phyloP scores from a whole-genome alignment of 2,797 vertebrate species.

The Helarctos malayanus region DNA sequence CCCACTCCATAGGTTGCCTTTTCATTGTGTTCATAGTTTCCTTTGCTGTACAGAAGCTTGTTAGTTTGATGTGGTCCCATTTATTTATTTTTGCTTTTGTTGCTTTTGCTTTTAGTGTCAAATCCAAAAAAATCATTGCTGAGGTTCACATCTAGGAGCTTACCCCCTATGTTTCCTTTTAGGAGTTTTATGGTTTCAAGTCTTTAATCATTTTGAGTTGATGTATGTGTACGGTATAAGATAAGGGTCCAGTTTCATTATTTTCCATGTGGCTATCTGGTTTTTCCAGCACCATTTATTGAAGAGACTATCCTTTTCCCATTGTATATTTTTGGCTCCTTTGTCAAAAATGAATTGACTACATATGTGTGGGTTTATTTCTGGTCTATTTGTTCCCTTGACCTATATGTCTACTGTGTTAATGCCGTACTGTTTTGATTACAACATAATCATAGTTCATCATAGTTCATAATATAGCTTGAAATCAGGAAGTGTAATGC shows the following conservation, averaged over 20 bases:
- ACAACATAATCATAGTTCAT: too few relatives aligned
- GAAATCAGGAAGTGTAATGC: too few relatives aligned
- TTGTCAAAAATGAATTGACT: too few relatives aligned
- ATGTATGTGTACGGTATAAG: not conserved
- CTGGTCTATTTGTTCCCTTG: too few relatives aligned
- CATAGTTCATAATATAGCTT: too few relatives aligned
- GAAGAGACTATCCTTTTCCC: not conserved
- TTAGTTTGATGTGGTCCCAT: not conserved
- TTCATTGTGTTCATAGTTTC: not conserved
- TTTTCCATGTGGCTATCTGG: not conserved
- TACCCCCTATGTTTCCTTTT: not conserved
- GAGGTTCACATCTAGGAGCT: not conserved
- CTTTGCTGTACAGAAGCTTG: not conserved
- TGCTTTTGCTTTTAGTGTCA: not conserved
- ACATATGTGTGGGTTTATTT: too few relatives aligned
- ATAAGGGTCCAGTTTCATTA: not conserved
- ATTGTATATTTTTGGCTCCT: too few relatives aligned
- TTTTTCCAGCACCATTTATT: not conserved
- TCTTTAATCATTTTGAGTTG: not conserved
- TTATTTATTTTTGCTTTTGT: not conserved
- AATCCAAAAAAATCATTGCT: not conserved
- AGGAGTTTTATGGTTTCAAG: not conserved
- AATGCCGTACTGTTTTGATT: too few relatives aligned
- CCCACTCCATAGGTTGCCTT: not conserved
- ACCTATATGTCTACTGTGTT: too few relatives aligned